A percentile compares a stretch with the other conserved stretches of the same genome.
These are phyloP conservation scores for Dreissena polymorpha DNA, from an alignment of 1,140 invertebrate genomes.

Conservation along the genomic window DNA sequence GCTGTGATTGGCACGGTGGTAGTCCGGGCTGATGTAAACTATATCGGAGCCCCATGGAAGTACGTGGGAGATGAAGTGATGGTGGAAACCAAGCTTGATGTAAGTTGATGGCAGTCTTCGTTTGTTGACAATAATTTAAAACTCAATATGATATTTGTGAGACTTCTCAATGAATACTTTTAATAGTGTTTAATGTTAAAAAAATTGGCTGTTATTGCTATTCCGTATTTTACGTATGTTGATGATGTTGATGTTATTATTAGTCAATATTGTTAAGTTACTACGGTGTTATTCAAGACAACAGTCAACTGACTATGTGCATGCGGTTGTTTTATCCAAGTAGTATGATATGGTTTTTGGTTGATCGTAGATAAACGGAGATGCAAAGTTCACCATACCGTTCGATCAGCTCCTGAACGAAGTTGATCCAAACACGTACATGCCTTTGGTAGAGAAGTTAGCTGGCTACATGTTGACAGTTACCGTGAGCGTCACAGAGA, in stretches of 20 bases:
- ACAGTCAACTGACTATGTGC: too few species aligned
- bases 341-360: too few species aligned
- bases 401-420: constrained; percentile 27
- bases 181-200: too few species aligned
- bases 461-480: constrained; percentile 24
- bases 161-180: too few species aligned
- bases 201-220: too few species aligned
- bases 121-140: too few species aligned
- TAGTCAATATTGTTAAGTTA: too few species aligned
- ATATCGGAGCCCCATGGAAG: constrained; percentile 44
- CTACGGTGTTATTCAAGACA: too few species aligned
- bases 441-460: constrained; percentile 41
- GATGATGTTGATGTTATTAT: too few species aligned
- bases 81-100: constrained; percentile 41
- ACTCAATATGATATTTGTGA: too few species aligned
- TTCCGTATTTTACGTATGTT: too few species aligned
- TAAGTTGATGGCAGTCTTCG: constrained; percentile 16
- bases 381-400: constrained; percentile 40
- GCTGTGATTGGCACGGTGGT: constrained; percentile 44
- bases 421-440: constrained; percentile 27
- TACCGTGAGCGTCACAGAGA: constrained; percentile 21
- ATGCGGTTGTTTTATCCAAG: too few species aligned
- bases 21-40: constrained; percentile 38
- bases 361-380: constrained; percentile 26
- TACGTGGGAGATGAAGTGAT: constrained; percentile 47